Evolutionary conservation across 2,113 vertebrate genomes (phyloP).

Genomic region (Pelusios castaneus): DNA sequence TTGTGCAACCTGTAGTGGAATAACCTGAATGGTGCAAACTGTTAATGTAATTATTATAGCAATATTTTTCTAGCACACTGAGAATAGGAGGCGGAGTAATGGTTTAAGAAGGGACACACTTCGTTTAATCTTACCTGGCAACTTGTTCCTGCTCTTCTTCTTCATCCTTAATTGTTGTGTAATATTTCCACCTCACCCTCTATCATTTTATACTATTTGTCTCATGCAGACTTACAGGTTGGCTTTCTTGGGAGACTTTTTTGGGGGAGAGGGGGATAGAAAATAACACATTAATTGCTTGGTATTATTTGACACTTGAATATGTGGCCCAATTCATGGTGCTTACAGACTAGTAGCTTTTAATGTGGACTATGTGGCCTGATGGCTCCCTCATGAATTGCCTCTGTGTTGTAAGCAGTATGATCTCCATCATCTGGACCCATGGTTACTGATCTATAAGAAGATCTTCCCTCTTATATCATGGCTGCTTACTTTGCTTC

Average conservation of each 20-base stretch:
- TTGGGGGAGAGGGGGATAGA: constrained; percentile 58
- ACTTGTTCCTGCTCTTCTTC: constrained; percentile 34
- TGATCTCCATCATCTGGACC: too few relatives aligned
- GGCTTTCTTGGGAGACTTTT: constrained; percentile 62
- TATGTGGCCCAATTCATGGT: constrained; percentile 61
- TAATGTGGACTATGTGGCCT: constrained; percentile 67
- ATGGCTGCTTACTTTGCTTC: too few relatives aligned
- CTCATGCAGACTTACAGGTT: constrained; percentile 63
- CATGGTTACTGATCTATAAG: too few relatives aligned
- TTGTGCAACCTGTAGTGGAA: background rate
- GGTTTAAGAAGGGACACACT: background rate
- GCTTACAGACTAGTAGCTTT: constrained; percentile 64
- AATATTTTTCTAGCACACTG: constrained; percentile 23
- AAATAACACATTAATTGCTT: constrained; percentile 66
- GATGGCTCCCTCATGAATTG: constrained; percentile 62
- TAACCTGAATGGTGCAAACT: constrained; percentile 54
- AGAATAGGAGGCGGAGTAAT: background rate
- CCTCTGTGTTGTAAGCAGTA: background rate
- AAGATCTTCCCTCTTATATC: too few relatives aligned
- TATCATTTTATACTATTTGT: constrained; percentile 55
- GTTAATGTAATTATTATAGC: constrained; percentile 26
- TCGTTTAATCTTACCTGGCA: constrained; percentile 22
- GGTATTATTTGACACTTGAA: constrained; percentile 64
- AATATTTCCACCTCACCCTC: constrained; percentile 23
- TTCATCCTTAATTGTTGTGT: constrained; percentile 38